Percentiles rank a stretch among this genome's conserved stretches.
Conservation (phyloP, 1,140 invertebrate genomes). For the Diorhabda elongata region DNA sequence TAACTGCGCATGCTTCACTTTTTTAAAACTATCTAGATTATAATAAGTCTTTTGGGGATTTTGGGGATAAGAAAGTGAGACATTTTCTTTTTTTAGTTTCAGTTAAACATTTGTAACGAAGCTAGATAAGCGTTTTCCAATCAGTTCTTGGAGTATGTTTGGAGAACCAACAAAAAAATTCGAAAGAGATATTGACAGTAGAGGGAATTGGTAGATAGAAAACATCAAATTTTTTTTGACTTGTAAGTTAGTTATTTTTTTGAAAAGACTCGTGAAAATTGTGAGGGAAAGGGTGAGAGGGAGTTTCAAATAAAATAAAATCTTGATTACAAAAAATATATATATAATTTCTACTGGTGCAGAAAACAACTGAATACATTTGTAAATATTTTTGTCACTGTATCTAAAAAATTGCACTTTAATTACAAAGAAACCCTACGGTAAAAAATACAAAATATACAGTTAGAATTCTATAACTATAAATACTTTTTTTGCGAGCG, state of each 20-base stretch:
- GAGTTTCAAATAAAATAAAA: slow-evolving; percentile 23
- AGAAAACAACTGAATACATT: slow-evolving; percentile 34
- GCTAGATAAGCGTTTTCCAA: too few relatives aligned
- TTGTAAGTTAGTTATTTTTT: background rate
- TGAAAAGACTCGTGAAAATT: background rate
- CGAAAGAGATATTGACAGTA: too few relatives aligned
- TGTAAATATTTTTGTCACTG: slow-evolving; percentile 39
- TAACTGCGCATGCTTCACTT: too few relatives aligned
- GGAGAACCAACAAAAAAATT: too few relatives aligned
- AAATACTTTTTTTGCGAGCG: slow-evolving; percentile 28
- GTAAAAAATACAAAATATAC: slow-evolving; percentile 30
- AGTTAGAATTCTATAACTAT: slow-evolving; percentile 30
- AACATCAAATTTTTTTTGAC: background rate
- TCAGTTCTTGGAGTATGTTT: too few relatives aligned
- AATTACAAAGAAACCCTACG: slow-evolving; percentile 34
- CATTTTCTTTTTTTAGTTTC: too few relatives aligned
- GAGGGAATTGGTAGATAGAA: too few relatives aligned
- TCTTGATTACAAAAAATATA: slow-evolving; percentile 41
- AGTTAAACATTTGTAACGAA: too few relatives aligned
- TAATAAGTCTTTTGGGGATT: too few relatives aligned
- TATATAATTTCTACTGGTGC: slow-evolving; percentile 42
- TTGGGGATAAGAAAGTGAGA: too few relatives aligned
- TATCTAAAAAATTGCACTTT: slow-evolving; percentile 37
- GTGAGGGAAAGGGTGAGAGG: background rate
- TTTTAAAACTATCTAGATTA: too few relatives aligned